phyloP scores from a whole-genome alignment of 2,113 vertebrate genomes.

The Glareola pratincola region DNA sequence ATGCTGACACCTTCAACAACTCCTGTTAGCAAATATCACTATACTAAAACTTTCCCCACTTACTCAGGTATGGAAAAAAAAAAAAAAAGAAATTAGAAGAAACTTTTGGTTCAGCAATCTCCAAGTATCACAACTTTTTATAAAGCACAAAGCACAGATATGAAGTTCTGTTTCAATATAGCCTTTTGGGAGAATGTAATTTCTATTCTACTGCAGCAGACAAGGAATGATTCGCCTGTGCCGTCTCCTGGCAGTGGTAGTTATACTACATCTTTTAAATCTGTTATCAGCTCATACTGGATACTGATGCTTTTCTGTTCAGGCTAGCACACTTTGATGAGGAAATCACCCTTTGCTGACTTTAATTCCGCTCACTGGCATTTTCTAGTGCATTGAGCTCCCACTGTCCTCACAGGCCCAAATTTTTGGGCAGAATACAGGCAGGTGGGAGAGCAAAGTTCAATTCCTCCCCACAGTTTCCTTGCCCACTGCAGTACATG shows the following conservation, averaged over 20 bases:
- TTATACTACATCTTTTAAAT: neutral
- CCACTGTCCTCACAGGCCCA: neutral
- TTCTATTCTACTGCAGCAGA: neutral
- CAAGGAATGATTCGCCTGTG: neutral
- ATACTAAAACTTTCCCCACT: neutral
- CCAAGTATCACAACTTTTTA: neutral
- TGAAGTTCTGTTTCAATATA: neutral
- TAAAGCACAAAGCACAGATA: neutral
- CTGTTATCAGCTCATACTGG: neutral
- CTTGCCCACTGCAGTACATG: neutral
- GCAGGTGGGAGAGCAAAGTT: neutral
- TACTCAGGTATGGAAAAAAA: neutral
- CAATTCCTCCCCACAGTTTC: neutral
- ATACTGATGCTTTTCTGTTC: constrained; percentile 1
- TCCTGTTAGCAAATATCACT: neutral
- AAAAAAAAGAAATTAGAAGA: neutral
- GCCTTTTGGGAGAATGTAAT: neutral
- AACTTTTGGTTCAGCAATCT: neutral
- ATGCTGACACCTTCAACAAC: neutral
- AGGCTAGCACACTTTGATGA: neutral
- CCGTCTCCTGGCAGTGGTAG: neutral
- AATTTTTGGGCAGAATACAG: neutral
- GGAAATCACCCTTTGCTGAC: neutral
- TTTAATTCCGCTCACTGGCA: neutral
- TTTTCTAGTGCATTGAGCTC: neutral